phyloP scores from a whole-genome alignment of 2,113 vertebrate species.

The Neodontobutis hainanensis region DNA sequence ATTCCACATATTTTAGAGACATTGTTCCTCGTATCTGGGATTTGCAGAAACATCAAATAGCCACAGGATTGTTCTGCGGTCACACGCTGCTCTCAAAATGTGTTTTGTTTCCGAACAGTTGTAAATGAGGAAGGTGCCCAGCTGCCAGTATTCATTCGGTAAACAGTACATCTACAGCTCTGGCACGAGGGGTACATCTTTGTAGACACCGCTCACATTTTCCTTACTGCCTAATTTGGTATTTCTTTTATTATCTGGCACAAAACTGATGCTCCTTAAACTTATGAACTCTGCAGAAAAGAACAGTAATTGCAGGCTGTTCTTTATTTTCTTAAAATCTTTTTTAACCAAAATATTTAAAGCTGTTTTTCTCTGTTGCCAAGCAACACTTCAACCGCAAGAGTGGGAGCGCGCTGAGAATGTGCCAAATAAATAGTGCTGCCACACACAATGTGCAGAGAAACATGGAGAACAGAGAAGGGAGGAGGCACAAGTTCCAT shows the following conservation, averaged over 20 bases:
- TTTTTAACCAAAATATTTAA: constrained; percentile 81
- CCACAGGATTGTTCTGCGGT: constrained; percentile 62
- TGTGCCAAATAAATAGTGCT: constrained; percentile 74
- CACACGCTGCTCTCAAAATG: constrained; percentile 48
- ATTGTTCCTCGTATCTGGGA: constrained; percentile 1
- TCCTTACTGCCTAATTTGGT: constrained; percentile 64
- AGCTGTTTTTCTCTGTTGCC: constrained; percentile 80
- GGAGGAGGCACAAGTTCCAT: constrained; percentile 50
- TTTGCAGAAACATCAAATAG: background rate
- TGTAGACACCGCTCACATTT: constrained; percentile 48
- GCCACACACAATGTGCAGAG: constrained; percentile 65
- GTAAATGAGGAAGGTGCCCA: constrained; percentile 67
- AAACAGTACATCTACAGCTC: constrained; percentile 63
- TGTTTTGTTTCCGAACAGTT: constrained; percentile 68
- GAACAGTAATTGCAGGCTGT: constrained; percentile 78
- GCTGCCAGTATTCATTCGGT: constrained; percentile 64
- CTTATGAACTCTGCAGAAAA: constrained; percentile 76
- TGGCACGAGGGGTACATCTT: constrained; percentile 49
- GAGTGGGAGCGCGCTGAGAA: constrained; percentile 74
- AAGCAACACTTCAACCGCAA: constrained; percentile 78
- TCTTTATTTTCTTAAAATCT: constrained; percentile 77
- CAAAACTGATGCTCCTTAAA: constrained; percentile 68
- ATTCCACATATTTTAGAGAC: background rate
- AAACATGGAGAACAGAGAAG: constrained; percentile 63
- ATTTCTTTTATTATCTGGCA: constrained; percentile 71